Percentiles rank a stretch among this genome's conserved stretches.
phyloP scores from a whole-genome alignment of 2,113 vertebrate species.

The Oplegnathus fasciatus region DNA sequence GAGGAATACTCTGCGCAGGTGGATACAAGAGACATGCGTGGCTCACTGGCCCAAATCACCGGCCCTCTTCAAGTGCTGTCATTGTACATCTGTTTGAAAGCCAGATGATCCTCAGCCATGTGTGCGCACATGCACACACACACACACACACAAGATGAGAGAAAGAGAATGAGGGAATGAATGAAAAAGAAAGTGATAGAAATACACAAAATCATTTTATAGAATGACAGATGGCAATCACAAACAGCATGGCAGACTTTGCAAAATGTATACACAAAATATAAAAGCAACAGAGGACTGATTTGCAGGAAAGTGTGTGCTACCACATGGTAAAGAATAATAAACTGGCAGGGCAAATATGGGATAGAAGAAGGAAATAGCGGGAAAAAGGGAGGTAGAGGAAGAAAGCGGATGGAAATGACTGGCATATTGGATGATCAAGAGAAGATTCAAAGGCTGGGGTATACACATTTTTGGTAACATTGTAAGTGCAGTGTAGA shows the following conservation, averaged over 20 bases:
- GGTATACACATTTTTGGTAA: neutral
- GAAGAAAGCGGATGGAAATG: neutral
- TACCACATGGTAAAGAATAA: slow-evolving; percentile 5
- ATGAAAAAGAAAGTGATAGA: slow-evolving; percentile 18
- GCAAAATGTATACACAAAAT: slow-evolving; percentile 10
- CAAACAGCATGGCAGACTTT: slow-evolving; percentile 36
- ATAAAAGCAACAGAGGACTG: neutral
- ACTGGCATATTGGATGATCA: neutral
- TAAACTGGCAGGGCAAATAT: neutral
- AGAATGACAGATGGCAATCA: slow-evolving; percentile 45
- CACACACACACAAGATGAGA: slow-evolving; percentile 7
- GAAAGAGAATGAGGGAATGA: slow-evolving; percentile 11
- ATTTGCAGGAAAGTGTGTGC: slow-evolving; percentile 2
- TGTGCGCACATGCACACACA: slow-evolving; percentile 1
- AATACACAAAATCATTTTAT: slow-evolving; percentile 2
- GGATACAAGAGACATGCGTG: slow-evolving; percentile 68
- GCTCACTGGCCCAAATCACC: slow-evolving; percentile 81
- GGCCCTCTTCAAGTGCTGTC: slow-evolving; percentile 77
- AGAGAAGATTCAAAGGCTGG: neutral
- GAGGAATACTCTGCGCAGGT: slow-evolving; percentile 61
- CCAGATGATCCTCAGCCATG: slow-evolving; percentile 42
- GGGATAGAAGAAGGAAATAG: neutral
- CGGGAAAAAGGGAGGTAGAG: neutral
- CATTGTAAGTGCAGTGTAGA: neutral
- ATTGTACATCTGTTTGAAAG: slow-evolving; percentile 76